phyloP scores from a whole-genome alignment of 2,888 invertebrate species.

The Standfussiana lucernea region DNA sequence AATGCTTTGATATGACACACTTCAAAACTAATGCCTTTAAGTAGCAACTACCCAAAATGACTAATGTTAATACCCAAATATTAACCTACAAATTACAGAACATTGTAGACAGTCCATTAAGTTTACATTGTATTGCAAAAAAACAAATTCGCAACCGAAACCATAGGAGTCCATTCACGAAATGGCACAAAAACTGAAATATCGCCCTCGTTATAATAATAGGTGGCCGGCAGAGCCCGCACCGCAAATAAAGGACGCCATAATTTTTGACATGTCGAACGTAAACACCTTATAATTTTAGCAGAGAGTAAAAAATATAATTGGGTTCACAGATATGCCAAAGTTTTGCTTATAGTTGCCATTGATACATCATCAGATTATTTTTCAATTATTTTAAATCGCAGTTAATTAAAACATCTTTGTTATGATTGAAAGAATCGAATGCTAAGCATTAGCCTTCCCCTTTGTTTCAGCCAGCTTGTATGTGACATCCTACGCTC shows the following conservation, averaged over 20 bases:
- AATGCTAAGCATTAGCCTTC: neutral
- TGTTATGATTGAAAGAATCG: neutral
- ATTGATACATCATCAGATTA: neutral
- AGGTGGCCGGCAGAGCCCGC: conserved; percentile 76
- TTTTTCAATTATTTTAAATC: neutral
- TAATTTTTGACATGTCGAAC: conserved; percentile 85
- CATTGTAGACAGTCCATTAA: conserved; percentile 70
- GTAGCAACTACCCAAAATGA: conserved; percentile 58
- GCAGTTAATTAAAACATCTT: neutral
- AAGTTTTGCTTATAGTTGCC: neutral
- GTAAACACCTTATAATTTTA: conserved; percentile 83
- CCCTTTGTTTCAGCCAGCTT: neutral
- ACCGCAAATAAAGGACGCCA: conserved; percentile 82
- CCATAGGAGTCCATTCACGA: conserved; percentile 82
- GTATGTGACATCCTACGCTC: neutral
- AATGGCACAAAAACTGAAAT: conserved; percentile 83
- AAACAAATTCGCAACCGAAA: conserved; percentile 82
- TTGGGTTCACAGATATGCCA: conserved; percentile 25
- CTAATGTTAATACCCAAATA: conserved; percentile 64
- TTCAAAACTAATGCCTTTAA: conserved; percentile 37
- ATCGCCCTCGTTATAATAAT: conserved; percentile 81
- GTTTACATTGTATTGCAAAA: conserved; percentile 70
- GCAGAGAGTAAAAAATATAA: conserved; percentile 71
- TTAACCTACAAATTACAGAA: conserved; percentile 74
- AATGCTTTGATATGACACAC: conserved; percentile 46